Conservation (phyloP, 2,113 vertebrate genomes). For the Acrocephalus arundinaceus region DNA sequence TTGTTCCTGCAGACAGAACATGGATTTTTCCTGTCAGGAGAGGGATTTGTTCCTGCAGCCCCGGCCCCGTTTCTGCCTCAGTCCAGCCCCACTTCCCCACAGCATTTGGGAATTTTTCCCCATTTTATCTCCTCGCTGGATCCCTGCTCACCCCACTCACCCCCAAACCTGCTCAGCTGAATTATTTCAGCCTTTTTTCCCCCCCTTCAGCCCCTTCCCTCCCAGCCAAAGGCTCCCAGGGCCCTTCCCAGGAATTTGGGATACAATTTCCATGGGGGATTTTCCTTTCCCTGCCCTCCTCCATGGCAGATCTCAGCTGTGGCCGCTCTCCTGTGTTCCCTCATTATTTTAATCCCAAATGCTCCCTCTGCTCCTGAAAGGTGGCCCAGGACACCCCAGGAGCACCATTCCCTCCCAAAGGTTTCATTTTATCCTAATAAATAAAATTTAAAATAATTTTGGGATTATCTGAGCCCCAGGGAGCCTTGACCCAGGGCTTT, state of each 20-base stretch:
- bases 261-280: too few species aligned
- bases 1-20: not conserved
- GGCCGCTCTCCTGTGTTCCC: not conserved
- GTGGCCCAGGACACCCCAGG: not conserved
- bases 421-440: not conserved
- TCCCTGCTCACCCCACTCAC: not conserved
- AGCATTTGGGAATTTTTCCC: rapidly evolving
- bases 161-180: not conserved
- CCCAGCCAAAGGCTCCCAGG: not conserved
- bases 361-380: not conserved
- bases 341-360: not conserved
- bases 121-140: not conserved
- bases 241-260: not conserved
- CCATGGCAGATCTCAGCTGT: not conserved
- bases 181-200: not conserved
- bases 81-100: rapidly evolving
- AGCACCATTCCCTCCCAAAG: not conserved
- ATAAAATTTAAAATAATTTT: too few species aligned
- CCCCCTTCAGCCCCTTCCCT: not conserved
- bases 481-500: not conserved
- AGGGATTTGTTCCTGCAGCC: not conserved
- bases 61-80: not conserved
- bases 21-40: not conserved
- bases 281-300: not conserved
- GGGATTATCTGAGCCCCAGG: not conserved